Percentiles rank a stretch among this genome's conserved stretches.
Evolutionary conservation across 2,888 invertebrate genomes (phyloP).

Genomic region (Nemapogon koenigi): DNA sequence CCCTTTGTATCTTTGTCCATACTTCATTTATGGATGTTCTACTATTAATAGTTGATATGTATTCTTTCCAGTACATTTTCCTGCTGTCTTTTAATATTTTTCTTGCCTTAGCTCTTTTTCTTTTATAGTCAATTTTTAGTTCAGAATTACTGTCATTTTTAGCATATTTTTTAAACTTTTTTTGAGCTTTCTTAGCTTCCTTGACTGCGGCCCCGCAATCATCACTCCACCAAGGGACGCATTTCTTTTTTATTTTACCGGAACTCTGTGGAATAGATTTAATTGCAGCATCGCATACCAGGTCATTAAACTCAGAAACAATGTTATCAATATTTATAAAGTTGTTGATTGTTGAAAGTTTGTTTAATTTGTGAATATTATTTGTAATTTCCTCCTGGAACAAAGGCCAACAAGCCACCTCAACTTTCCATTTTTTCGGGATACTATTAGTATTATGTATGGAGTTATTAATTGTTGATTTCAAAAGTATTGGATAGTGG

Average conservation of each 20-base stretch:
- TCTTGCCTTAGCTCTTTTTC: slow-evolving; percentile 8
- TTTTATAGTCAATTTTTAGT: slow-evolving; percentile 11
- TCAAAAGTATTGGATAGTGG: no score
- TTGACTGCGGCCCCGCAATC: slow-evolving; percentile 9
- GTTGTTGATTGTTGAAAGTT: slow-evolving; percentile 11
- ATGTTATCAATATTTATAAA: neutral
- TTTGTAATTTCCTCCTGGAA: no score
- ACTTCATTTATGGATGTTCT: slow-evolving; percentile 9
- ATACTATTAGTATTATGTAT: no score
- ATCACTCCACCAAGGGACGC: slow-evolving; percentile 9
- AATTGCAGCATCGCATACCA: slow-evolving; percentile 11
- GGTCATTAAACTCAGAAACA: slow-evolving; percentile 8
- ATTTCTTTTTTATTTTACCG: slow-evolving; percentile 7
- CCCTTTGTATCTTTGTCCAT: slow-evolving; percentile 12
- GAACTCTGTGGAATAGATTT: slow-evolving; percentile 3
- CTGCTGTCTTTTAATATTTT: slow-evolving; percentile 10
- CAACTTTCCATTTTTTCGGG: no score
- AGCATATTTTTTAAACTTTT: slow-evolving; percentile 7
- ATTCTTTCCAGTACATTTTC: slow-evolving; percentile 10
- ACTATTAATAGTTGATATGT: slow-evolving; percentile 11
- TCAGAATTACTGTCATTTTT: slow-evolving; percentile 8
- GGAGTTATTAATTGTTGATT: no score
- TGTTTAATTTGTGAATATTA: slow-evolving; percentile 15
- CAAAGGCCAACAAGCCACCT: no score
- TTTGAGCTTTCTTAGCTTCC: slow-evolving; percentile 8